phyloP scores from a whole-genome alignment of 2,888 invertebrate genomes.

The Auanema freiburgensis region DNA sequence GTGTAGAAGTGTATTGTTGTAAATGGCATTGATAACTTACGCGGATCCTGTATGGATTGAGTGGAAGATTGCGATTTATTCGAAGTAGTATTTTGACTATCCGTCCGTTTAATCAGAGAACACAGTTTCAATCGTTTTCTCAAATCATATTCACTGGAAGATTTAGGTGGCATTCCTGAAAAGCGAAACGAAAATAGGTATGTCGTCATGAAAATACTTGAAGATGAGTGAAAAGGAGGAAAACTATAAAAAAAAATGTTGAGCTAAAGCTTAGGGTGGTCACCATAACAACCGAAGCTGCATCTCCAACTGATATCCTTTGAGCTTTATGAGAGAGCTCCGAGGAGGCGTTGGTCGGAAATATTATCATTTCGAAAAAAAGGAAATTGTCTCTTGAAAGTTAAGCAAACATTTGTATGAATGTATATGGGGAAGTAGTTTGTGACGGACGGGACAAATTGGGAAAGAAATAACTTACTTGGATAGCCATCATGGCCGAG shows the following conservation, averaged over 20 bases:
- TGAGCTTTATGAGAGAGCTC: conserved; percentile 4
- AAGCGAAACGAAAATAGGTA: conserved; percentile 5
- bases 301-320: too few relatives aligned
- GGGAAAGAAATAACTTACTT: conserved; percentile 8
- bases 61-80: conserved; percentile 28
- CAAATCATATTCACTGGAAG: conserved; percentile 34
- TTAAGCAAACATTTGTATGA: neutral
- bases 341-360: neutral
- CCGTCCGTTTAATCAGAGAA: conserved; percentile 15
- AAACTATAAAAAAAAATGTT: neutral
- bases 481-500: conserved; percentile 25
- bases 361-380: neutral
- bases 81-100: conserved; percentile 25
- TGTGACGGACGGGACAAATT: too few relatives aligned
- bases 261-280: too few relatives aligned
- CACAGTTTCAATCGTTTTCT: conserved; percentile 25
- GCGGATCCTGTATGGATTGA: conserved; percentile 28
- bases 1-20: neutral
- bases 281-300: too few relatives aligned
- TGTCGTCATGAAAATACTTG: neutral
- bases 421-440: too few relatives aligned
- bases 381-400: neutral
- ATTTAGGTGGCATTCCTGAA: conserved; percentile 33
- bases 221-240: neutral
- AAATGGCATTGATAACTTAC: conserved; percentile 19